Conservation (phyloP, 2,797 vertebrate genomes). For the Peromyscus nudipes region DNA sequence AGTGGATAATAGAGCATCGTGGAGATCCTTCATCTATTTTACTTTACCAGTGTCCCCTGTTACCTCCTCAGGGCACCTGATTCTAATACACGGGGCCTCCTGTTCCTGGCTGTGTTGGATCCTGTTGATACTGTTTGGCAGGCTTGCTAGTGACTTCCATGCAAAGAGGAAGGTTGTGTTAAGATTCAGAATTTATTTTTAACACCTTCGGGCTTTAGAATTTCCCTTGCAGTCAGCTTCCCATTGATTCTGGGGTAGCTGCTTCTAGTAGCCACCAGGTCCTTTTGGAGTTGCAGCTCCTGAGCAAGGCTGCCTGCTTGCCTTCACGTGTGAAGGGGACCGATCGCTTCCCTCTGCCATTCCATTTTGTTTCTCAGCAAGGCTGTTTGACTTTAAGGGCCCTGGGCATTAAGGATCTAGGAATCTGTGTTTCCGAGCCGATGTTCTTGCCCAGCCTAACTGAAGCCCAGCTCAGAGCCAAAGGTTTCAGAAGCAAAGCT, state of each 20-base stretch:
- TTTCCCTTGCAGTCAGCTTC: background rate
- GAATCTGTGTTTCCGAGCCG: constrained; percentile 48
- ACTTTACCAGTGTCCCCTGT: background rate
- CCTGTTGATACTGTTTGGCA: background rate
- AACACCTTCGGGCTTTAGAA: background rate
- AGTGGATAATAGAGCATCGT: background rate
- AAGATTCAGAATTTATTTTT: constrained; percentile 20
- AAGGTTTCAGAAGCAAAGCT: background rate
- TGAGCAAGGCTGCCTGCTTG: background rate
- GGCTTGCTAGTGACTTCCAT: background rate
- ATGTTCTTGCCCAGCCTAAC: constrained; percentile 12
- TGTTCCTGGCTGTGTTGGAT: background rate
- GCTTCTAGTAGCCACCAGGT: background rate
- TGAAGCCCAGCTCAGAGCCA: constrained; percentile 46
- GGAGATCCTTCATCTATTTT: background rate
- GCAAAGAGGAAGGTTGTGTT: constrained; percentile 11
- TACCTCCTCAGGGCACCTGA: background rate
- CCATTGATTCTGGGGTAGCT: background rate
- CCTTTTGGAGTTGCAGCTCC: background rate
- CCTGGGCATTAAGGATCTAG: background rate
- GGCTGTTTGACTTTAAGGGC: constrained; percentile 63
- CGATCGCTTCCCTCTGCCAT: background rate
- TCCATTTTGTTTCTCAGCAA: constrained; percentile 26
- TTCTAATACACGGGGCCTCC: background rate
- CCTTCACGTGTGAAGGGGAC: constrained; percentile 52